Percentiles rank a stretch among this genome's conserved stretches.
Evolutionary conservation across 1,140 invertebrate genomes (phyloP).

Genomic region (Asobara japonica): DNA sequence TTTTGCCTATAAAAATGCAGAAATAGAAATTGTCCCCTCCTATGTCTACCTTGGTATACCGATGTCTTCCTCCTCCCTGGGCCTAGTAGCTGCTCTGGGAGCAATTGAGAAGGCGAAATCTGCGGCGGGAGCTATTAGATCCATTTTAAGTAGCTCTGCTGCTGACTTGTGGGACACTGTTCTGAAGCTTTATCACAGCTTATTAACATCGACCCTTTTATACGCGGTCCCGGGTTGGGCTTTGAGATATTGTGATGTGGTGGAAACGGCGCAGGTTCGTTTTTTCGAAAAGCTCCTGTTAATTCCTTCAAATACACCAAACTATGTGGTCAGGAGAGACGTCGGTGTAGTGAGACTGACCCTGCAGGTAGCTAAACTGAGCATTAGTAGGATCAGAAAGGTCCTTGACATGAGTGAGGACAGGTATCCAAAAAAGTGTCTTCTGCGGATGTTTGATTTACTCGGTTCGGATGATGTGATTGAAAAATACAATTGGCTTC

Average conservation of each 20-base stretch:
- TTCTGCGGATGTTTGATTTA: neutral
- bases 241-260: neutral
- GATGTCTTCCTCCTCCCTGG: neutral
- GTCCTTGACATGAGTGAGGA: neutral
- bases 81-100: neutral
- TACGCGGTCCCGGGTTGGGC: neutral
- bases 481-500: neutral
- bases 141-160: no score
- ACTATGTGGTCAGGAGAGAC: neutral
- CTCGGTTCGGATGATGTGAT: neutral
- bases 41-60: neutral
- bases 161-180: no score
- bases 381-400: neutral
- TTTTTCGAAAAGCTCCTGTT: neutral
- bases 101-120: neutral
- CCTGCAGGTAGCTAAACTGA: neutral
- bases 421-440: neutral
- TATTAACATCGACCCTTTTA: no score
- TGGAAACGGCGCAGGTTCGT: neutral
- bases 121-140: no score
- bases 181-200: neutral
- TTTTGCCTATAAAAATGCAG: neutral
- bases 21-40: neutral
- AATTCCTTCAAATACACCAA: constrained; percentile 1
- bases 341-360: neutral